Percentiles rank a stretch among this genome's conserved stretches.
Conservation (phyloP, 2,888 invertebrate genomes). For the Nomada fucata region DNA sequence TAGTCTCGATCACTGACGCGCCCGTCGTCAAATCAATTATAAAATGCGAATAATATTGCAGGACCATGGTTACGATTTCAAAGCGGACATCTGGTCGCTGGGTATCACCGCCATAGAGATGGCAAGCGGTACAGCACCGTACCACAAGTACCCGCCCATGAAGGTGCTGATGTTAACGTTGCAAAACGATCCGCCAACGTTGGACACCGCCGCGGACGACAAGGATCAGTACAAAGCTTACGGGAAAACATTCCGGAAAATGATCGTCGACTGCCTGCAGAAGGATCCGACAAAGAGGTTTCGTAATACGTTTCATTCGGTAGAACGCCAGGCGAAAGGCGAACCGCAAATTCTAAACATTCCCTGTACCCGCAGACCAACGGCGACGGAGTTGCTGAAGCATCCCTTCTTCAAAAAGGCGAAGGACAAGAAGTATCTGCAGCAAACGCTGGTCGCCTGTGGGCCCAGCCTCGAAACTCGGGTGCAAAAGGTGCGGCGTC, state of each 20-base stretch:
- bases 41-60: conserved; percentile 81
- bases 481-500: conserved; percentile 91
- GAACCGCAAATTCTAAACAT: background rate
- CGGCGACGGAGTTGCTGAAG: conserved; percentile 97
- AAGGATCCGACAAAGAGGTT: conserved; percentile 96
- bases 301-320: too few species aligned
- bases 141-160: conserved; percentile 99
- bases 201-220: conserved; percentile 97
- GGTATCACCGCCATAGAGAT: conserved; percentile 99
- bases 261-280: conserved; percentile 98
- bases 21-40: conserved; percentile 67
- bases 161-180: conserved; percentile 99
- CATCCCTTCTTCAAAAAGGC: conserved; percentile 99
- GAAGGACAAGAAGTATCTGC: conserved; percentile 95
- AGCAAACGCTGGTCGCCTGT: conserved; percentile 92
- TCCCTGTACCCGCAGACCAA: conserved; percentile 87
- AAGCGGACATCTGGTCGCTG: conserved; percentile 97
- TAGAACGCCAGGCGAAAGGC: too few species aligned
- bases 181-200: conserved; percentile 98
- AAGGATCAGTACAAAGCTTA: conserved; percentile 99
- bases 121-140: conserved; percentile 99
- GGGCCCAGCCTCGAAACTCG: conserved; percentile 96
- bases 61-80: conserved; percentile 99
- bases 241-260: conserved; percentile 98
- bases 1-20: background rate